Evolutionary conservation across 2,113 vertebrate species (phyloP).

Genomic region (Melanotaenia duboulayi): DNA sequence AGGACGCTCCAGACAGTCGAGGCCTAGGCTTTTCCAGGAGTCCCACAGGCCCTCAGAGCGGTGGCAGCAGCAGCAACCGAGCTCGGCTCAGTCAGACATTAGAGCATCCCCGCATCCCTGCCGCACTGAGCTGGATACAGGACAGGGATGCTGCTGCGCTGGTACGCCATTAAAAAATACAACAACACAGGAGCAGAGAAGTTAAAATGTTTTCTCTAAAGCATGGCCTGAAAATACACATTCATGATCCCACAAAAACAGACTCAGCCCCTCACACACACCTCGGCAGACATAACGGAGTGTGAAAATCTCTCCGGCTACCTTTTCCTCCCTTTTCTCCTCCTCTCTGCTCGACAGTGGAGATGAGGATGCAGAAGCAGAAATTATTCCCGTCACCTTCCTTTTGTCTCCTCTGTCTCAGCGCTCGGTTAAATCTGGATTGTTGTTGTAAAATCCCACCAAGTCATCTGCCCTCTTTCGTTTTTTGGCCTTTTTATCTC

Average conservation of each 20-base stretch:
- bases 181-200: constrained; percentile 34
- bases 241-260: constrained; percentile 31
- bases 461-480: constrained; percentile 75
- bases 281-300: constrained; percentile 64
- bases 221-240: constrained; percentile 68
- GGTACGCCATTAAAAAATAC: constrained; percentile 34
- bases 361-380: constrained; percentile 51
- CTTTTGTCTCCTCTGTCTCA: constrained; percentile 53
- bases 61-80: constrained; percentile 53
- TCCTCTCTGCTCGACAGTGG: constrained; percentile 59
- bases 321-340: constrained; percentile 43
- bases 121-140: constrained; percentile 60
- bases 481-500: constrained; percentile 61
- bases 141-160: constrained; percentile 52
- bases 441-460: constrained; percentile 73
- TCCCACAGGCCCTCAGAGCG: constrained; percentile 66
- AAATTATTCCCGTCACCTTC: constrained; percentile 41
- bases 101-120: constrained; percentile 72
- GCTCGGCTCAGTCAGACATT: constrained; percentile 77
- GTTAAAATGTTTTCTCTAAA: constrained; percentile 54
- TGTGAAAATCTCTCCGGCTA: constrained; percentile 51
- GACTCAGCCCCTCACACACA: constrained; percentile 49
- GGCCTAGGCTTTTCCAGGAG: constrained; percentile 78
- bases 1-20: constrained; percentile 68
- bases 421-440: constrained; percentile 43